Base-by-base conservation (phyloP, 2,113 vertebrate species). In the Psittacula cyanocephala region DNA sequence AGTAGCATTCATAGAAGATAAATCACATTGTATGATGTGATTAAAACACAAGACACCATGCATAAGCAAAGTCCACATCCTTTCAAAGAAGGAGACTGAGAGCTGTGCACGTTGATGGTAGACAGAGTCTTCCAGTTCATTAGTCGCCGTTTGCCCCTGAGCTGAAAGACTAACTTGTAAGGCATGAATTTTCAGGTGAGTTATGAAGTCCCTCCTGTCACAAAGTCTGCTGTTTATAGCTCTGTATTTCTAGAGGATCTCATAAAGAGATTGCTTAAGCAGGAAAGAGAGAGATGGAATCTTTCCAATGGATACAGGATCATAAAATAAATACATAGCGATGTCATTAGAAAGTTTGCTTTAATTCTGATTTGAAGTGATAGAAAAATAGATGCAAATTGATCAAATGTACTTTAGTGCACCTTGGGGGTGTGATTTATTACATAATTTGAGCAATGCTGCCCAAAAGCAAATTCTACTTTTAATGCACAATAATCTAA, bases 21-120 rank as follows among this genome's bases (percentile, higher is more conserved):
- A 24, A 33, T 18, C 41, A 35, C 50, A 11, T 23, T 3, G 7
- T 5, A 28, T 4, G 14, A 33, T 7, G 78, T 31, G 53, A 15
- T 15, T 14, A 13, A 39, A 85, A 20, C 59, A 28, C 9, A 17
- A 52, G 35, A 23, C 3, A 7, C 11, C 0, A 8, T 1, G 7
- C 1, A 0, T 7, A 22, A 71, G 77, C 46, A 3, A 59, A 60
- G 67, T 7, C 52, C 43, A 2, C 7, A 7, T 17, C 37, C 20
- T 63, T 44, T 7, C 72, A 39, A 60, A 17, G 43, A 13, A 27
- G 9, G 65, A 0, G 24, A 46, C 68, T 49, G 59, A 33, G 44
- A 47, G 59, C 25, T 1, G 20, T 4, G 19, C 25, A 7, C 1
- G 4, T 33, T 18, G 41, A 46, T 1, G 1, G 78, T 80, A 71